Evolutionary conservation across 2,888 invertebrate species (phyloP), one percentile per base, ranked within the genome.

Genomic region (Mellilla xanthometata): DNA sequence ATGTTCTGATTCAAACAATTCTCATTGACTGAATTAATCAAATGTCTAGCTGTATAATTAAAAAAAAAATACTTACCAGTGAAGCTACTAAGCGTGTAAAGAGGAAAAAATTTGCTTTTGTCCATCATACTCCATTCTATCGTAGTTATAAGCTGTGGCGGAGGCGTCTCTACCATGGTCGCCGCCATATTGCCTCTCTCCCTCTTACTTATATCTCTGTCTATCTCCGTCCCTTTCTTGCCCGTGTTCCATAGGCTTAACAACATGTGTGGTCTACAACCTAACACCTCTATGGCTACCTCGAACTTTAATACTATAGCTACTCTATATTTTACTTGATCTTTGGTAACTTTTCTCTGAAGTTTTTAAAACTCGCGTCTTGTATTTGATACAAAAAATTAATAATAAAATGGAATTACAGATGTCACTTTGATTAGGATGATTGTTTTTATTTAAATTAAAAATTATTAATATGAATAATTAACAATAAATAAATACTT

Each of bases 81-180:
- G 60, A 97, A 95, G 32, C 96, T 95, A 70, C 97, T 98, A 8
- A 97, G 83, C 89, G 98, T 95, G 44, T 97, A 97, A 43, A 99
- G 84, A 0, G 98, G 98, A 72, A 96, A 96, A 76, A 98, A 99
- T 74, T 97, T 97, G 32, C 91, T 92, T 70, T 97, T 98, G 80
- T 99, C 96, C 97, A 99, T 96, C 99, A 99, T 99, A 58, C 97
- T 93, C 96, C 98, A 97, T 83, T 99, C 99, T 52, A 99, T 97
- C 3, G 95, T 97, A 13, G 93, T 94, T 51, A 96, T 95, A 40
- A 93, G 91, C 60, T 91, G 87, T 0, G 91, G 88, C 0, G 88
- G 88, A 3, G 93, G 91, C 8, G 88, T 83, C 60, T 93, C 93
- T 13, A 92, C 91, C 75, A 92, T 87, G 0, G 81, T 80, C 0